These are phyloP conservation scores for Sparidentex hasta DNA, from an alignment of 2,797 vertebrate genomes.

Conservation along the genomic window DNA sequence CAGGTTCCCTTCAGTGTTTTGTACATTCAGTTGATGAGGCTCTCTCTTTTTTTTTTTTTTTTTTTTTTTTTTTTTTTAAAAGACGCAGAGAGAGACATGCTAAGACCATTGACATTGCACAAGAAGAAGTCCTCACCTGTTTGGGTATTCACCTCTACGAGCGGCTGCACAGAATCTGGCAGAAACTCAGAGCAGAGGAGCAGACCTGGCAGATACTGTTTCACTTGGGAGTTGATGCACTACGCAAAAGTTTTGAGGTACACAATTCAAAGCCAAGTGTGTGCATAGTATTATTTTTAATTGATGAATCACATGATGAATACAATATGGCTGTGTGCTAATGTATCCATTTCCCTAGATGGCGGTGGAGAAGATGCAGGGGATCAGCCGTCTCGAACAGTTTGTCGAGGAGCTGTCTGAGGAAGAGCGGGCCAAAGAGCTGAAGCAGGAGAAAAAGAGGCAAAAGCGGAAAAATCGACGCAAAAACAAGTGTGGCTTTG, in stretches of 20 bases:
- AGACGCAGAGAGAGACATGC: constrained; percentile 96
- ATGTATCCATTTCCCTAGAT: constrained; percentile 81
- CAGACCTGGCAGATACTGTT: constrained; percentile 99
- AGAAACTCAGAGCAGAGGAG: constrained; percentile 96
- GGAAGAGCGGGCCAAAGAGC: constrained; percentile 94
- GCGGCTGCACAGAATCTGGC: constrained; percentile 97
- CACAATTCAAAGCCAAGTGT: neutral
- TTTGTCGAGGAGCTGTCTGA: constrained; percentile 97
- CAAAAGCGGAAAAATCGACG: constrained; percentile 97
- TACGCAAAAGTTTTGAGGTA: constrained; percentile 98
- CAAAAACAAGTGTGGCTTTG: constrained; percentile 96
- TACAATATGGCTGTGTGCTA: neutral
- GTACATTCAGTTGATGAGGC: neutral
- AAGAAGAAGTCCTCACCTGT: constrained; percentile 98
- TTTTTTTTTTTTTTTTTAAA: constrained; percentile 49
- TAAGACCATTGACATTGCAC: constrained; percentile 98
- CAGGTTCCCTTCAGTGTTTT: neutral
- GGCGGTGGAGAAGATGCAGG: constrained; percentile 97
- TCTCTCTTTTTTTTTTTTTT: neutral
- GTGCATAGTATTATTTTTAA: neutral
- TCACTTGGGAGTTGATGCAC: constrained; percentile 93
- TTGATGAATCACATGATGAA: neutral
- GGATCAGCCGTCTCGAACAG: constrained; percentile 96
- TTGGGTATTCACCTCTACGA: constrained; percentile 98
- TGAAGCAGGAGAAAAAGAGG: constrained; percentile 98